Percentiles rank a stretch among this genome's conserved stretches.
phyloP scores from a whole-genome alignment of 2,797 vertebrate genomes.

The Steatocranus sp. region DNA sequence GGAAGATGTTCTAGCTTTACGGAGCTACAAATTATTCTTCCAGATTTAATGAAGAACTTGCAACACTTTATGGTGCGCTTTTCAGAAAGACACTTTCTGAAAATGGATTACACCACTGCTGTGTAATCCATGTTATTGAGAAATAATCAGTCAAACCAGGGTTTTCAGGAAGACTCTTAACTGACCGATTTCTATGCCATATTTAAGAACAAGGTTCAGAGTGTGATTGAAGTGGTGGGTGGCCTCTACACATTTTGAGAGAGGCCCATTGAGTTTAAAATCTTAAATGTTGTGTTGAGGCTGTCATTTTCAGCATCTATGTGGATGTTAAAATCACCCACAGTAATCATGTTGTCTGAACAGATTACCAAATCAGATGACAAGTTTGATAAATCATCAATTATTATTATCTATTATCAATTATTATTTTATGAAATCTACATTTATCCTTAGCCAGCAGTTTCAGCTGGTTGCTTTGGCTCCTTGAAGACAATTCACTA shows the following conservation, averaged over 20 bases:
- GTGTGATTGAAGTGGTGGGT: background rate
- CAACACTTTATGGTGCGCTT: accelerated
- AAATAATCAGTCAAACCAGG: background rate
- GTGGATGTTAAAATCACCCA: background rate
- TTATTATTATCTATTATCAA: background rate
- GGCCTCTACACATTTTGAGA: background rate
- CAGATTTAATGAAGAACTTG: background rate
- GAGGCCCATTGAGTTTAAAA: background rate
- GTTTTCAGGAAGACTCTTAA: too few species aligned
- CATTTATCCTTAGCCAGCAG: background rate
- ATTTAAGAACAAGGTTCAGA: background rate
- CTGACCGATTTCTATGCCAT: background rate
- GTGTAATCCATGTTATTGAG: background rate
- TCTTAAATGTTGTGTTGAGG: background rate
- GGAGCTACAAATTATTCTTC: background rate
- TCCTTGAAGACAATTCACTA: background rate
- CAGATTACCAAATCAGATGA: background rate
- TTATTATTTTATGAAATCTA: background rate
- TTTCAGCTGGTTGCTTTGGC: background rate
- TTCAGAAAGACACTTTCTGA: too few species aligned
- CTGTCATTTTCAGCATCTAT: background rate
- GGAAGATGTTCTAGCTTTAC: accelerated
- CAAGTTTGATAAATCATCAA: background rate
- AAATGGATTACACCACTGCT: too few species aligned
- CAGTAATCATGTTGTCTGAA: background rate